Evolutionary conservation across 2,888 invertebrate genomes (phyloP).

Genomic region (Erebia aethiops): DNA sequence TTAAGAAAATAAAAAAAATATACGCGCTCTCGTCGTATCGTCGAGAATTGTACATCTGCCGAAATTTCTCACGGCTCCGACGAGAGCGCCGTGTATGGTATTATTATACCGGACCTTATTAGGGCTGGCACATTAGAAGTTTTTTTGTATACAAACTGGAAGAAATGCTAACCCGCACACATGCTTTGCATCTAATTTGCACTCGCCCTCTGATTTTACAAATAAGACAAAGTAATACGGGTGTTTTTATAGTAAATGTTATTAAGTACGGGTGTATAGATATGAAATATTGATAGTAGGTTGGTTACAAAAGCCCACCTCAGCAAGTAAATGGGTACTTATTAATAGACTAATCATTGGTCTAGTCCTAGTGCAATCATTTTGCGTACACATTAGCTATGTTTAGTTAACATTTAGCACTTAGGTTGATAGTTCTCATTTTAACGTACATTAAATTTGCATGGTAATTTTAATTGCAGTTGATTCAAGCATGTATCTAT

Average conservation of each 20-base stretch:
- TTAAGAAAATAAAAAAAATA: constrained; percentile 73
- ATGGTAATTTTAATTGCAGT: neutral
- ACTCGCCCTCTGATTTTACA: constrained; percentile 3
- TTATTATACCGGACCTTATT: constrained; percentile 69
- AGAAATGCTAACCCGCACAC: constrained; percentile 11
- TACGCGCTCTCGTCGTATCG: constrained; percentile 76
- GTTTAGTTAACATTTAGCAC: neutral
- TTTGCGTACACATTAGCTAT: no score
- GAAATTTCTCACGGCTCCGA: constrained; percentile 81
- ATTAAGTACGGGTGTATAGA: neutral
- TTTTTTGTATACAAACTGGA: constrained; percentile 1
- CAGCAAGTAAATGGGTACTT: neutral
- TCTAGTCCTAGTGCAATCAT: no score
- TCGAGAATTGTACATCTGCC: constrained; percentile 84
- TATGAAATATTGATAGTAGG: neutral
- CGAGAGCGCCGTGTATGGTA: constrained; percentile 63
- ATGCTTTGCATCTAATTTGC: constrained; percentile 10
- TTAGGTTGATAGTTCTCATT: neutral
- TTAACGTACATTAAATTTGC: neutral
- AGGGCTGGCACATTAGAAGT: constrained; percentile 20
- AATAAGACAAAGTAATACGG: constrained; percentile 13
- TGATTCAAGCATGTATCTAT: neutral
- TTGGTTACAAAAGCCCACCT: neutral
- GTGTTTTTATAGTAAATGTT: neutral
- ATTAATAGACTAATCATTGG: neutral